phyloP scores from a whole-genome alignment of 2,888 invertebrate genomes.

The Steinernema hermaphroditum region DNA sequence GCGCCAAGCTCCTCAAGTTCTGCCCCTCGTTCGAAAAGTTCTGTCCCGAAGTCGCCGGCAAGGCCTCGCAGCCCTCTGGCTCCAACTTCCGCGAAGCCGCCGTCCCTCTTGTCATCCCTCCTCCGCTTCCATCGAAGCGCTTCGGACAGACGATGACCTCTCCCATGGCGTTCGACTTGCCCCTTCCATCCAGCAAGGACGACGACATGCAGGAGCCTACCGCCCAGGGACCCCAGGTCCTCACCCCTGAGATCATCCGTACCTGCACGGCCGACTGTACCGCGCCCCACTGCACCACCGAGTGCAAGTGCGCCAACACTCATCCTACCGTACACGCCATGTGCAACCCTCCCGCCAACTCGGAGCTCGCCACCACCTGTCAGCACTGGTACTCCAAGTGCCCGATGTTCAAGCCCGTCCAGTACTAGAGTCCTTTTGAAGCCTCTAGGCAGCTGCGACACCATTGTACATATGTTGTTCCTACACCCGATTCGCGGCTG shows the following conservation, averaged over 20 bases:
- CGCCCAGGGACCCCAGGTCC: neutral
- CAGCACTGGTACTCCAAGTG: slow-evolving; percentile 60
- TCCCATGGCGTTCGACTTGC: slow-evolving; percentile 33
- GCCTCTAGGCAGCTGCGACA: too few relatives aligned
- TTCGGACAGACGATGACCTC: slow-evolving; percentile 19
- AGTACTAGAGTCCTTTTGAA: slow-evolving; percentile 46
- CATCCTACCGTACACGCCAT: slow-evolving; percentile 52
- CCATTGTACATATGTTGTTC: too few relatives aligned
- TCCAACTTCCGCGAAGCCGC: slow-evolving; percentile 30
- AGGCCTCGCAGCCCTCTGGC: slow-evolving; percentile 6
- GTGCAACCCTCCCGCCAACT: slow-evolving; percentile 59
- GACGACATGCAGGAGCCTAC: neutral
- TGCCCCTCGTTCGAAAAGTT: slow-evolving; percentile 59
- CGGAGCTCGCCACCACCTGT: slow-evolving; percentile 54
- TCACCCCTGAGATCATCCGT: slow-evolving; percentile 33
- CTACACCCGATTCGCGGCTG: slow-evolving; percentile 26
- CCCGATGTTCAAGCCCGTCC: slow-evolving; percentile 58
- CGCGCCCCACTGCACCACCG: slow-evolving; percentile 40
- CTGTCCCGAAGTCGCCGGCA: slow-evolving; percentile 42
- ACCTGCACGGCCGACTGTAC: slow-evolving; percentile 42
- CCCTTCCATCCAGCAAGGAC: slow-evolving; percentile 26
- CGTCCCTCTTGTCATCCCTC: slow-evolving; percentile 52
- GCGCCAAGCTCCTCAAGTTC: slow-evolving; percentile 54
- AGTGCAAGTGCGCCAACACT: slow-evolving; percentile 42
- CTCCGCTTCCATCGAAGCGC: slow-evolving; percentile 48